Conservation (phyloP, 2,113 vertebrate genomes). For the Erythrolamprus reginae region DNA sequence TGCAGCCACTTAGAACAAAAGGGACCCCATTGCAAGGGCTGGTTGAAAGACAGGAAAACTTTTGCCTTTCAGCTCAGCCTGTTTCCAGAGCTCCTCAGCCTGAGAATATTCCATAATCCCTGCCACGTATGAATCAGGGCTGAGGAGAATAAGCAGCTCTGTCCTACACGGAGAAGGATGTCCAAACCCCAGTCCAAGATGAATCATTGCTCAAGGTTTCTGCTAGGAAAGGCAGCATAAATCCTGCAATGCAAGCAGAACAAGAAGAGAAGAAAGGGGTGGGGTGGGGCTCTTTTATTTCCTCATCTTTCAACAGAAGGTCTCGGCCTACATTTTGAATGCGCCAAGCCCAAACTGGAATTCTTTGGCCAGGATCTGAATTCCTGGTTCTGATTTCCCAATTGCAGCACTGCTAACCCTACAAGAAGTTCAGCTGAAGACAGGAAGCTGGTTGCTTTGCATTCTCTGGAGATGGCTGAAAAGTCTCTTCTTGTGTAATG, state of each 20-base stretch:
- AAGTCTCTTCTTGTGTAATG: background rate
- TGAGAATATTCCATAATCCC: accelerated
- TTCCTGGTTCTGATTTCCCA: conserved; percentile 59
- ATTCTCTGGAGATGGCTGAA: conserved; percentile 41
- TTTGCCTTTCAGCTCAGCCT: background rate
- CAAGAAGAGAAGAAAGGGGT: conserved; percentile 14
- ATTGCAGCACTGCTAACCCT: conserved; percentile 52
- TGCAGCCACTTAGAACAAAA: background rate
- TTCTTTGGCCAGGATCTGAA: conserved; percentile 49
- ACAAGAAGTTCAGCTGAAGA: conserved; percentile 16
- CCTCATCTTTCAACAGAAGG: conserved; percentile 38
- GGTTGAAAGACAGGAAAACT: background rate
- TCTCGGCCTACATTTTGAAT: conserved; percentile 40
- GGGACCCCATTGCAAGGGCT: conserved; percentile 17
- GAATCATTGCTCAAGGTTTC: conserved; percentile 54
- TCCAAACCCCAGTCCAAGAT: conserved; percentile 37
- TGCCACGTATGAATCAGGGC: conserved; percentile 34
- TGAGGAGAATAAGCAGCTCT: conserved; percentile 11
- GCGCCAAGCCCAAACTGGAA: conserved; percentile 16
- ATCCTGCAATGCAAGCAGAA: conserved; percentile 44
- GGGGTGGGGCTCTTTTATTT: conserved; percentile 26
- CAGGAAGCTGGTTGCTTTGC: conserved; percentile 28
- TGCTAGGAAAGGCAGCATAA: conserved; percentile 25
- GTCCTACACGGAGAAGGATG: conserved; percentile 1
- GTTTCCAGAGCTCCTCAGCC: background rate